Base-by-base conservation (phyloP, 2,113 vertebrate genomes). In the Scopus umbretta region DNA sequence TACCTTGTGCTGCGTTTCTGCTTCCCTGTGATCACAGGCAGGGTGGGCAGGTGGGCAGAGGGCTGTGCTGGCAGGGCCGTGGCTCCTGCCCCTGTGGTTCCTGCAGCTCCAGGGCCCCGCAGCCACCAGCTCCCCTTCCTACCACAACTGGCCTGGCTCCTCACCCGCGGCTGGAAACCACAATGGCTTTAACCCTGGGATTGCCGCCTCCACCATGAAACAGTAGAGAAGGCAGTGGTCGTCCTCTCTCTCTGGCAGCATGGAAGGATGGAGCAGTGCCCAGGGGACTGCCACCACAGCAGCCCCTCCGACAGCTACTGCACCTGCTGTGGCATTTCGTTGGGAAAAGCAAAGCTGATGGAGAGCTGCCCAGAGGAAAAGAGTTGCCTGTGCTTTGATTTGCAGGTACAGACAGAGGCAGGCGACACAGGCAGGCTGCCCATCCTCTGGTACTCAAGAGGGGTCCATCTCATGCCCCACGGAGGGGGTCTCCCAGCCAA, bases 221-320 rank as follows among this genome's bases (percentile, higher is more conserved):
- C 6, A 10, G 34, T 22, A 62, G 32, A 30, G 36, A 53, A 67
- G 26, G 36, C 29, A 14, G 29, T 5, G 27, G 45, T 20, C 16
- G 0, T 34, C 23, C 32, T 71, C 26, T 34, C 30, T 36, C 16
- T 30, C 25, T 0, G 0, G 27, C 83, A 80, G 17, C 29, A 11
- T 16, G 36, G 23, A 79, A 13, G 29, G 27, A 29, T 21, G 32
- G 34, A 58, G 26, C 34, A 25, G 42, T 5, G 12, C 12, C 20
- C 9, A 2, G 10, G n/a, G 17, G 10, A 45, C 13, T n/a, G 17
- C 7, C 67, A 34, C 40, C 21, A 2, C 59, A 84, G 4, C 53
- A 85, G 21, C 38, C 38, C 17, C 38, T 68, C 63, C 14, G 7
- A 42, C 22, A 27, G 30, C 29, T 82, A 42, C 18, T 10, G 40